A percentile compares a stretch with the other conserved stretches of the same genome.
Conservation (phyloP, 2,113 vertebrate genomes). For the Uropsilus gracilis region DNA sequence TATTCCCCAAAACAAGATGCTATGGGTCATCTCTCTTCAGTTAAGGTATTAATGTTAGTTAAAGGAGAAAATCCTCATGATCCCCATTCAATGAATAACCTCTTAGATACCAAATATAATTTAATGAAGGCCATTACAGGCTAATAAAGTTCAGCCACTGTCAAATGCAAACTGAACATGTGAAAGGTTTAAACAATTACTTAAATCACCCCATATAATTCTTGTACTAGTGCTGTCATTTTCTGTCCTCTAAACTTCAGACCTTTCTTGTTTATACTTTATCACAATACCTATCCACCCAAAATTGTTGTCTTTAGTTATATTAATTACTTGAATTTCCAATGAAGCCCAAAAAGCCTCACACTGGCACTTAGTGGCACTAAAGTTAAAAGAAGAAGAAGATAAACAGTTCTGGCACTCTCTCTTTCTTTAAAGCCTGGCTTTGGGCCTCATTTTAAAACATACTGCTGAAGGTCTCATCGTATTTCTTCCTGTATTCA, state of each 20-base stretch:
- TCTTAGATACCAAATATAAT: conserved; percentile 69
- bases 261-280: conserved; percentile 44
- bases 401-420: conserved; percentile 66
- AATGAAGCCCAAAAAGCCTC: conserved; percentile 36
- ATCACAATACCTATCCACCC: conserved; percentile 30
- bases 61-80: conserved; percentile 7
- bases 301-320: conserved; percentile 38
- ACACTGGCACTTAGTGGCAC: neutral
- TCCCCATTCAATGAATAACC: neutral
- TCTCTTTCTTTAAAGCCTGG: conserved; percentile 64
- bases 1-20: neutral
- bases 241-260: conserved; percentile 66
- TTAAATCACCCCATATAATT: conserved; percentile 32
- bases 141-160: conserved; percentile 77
- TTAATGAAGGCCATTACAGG: conserved; percentile 74
- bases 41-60: neutral
- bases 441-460: conserved; percentile 70
- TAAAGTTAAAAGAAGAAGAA: conserved; percentile 58
- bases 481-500: conserved; percentile 72
- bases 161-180: conserved; percentile 69
- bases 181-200: conserved; percentile 67
- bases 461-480: conserved; percentile 51
- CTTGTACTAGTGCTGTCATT: conserved; percentile 56
- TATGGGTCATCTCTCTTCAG: neutral
- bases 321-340: conserved; percentile 62